Conservation (phyloP, 1,140 invertebrate genomes). For the Chymomyza costata region DNA sequence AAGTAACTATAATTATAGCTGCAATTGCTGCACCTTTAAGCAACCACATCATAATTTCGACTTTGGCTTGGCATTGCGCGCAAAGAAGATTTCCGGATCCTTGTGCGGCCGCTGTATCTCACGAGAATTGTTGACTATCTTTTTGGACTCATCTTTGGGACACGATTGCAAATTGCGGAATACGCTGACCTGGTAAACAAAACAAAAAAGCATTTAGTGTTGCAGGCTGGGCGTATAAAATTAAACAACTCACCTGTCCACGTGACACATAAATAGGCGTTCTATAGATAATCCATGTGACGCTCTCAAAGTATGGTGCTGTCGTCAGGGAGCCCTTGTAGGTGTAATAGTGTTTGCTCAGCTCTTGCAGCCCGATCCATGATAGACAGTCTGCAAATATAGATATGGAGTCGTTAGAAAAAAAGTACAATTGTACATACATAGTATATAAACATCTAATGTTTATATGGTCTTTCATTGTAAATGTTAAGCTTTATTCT, state of each 20-base stretch:
- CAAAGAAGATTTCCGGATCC: conserved; percentile 72
- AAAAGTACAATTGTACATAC: too few relatives aligned
- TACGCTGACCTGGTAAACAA: conserved; percentile 53
- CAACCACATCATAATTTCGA: conserved; percentile 71
- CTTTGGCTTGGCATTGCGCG: conserved; percentile 72
- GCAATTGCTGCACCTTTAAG: not conserved
- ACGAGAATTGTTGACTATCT: conserved; percentile 74
- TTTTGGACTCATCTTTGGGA: conserved; percentile 72
- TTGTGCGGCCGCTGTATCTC: conserved; percentile 69
- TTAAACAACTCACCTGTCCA: conserved; percentile 79
- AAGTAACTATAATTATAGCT: conserved; percentile 21
- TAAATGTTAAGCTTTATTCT: too few relatives aligned
- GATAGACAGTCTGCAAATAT: conserved; percentile 64
- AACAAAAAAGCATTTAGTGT: not conserved
- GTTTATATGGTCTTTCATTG: too few relatives aligned
- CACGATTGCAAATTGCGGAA: conserved; percentile 74
- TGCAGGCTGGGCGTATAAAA: not conserved
- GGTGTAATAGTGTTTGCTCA: conserved; percentile 74
- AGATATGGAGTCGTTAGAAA: too few relatives aligned
- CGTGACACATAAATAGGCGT: conserved; percentile 82
- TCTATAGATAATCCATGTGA: conserved; percentile 85
- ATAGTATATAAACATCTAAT: too few relatives aligned
- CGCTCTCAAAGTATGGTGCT: conserved; percentile 82
- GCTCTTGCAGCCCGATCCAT: conserved; percentile 73
- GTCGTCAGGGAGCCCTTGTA: conserved; percentile 83